Evolutionary conservation across 2,888 invertebrate genomes (phyloP), one percentile per base, ranked within the genome.

Genomic region (Stictocephala bisonia): DNA sequence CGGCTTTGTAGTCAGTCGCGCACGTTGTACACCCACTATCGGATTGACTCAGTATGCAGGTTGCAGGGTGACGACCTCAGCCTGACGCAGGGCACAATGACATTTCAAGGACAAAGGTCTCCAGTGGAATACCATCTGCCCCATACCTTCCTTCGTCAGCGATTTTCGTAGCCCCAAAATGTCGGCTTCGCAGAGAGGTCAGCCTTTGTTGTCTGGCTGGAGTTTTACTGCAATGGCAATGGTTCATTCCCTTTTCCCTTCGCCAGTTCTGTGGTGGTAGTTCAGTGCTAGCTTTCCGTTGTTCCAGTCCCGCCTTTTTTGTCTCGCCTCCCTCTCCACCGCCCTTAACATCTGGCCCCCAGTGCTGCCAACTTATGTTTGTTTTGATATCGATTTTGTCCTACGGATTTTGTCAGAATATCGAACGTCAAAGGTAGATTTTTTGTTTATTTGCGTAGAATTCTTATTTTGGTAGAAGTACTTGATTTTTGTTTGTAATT

Each of bases 31-130:
- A n/a, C n/a, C n/a, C n/a, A n/a, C n/a, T n/a, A n/a, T n/a, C n/a
- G n/a, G n/a, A n/a, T n/a, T n/a, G n/a, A n/a, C n/a, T n/a, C n/a
- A n/a, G n/a, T n/a, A n/a, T n/a, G n/a, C n/a, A n/a, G n/a, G n/a
- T n/a, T n/a, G n/a, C n/a, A 29, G 56, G 51, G 56, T 27, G 31
- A 56, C 56, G 56, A 56, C 56, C 56, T n/a, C n/a, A n/a, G n/a
- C n/a, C n/a, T n/a, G n/a, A n/a, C n/a, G n/a, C n/a, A n/a, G 13
- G 4, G 26, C 11, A 29, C 29, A 29, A 56, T 3, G 27, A 51
- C 51, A 24, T 27, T n/a, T n/a, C 44, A 51, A 56, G 56, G 56
- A 56, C 56, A 56, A 29, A 56, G 56, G 56, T 29, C 56, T 27
- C 13, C 29, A 3, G n/a, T 29, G 56, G 56, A 56, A 56, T 56